Conservation (phyloP, 2,888 invertebrate genomes). For the Spilosoma lubricipeda region DNA sequence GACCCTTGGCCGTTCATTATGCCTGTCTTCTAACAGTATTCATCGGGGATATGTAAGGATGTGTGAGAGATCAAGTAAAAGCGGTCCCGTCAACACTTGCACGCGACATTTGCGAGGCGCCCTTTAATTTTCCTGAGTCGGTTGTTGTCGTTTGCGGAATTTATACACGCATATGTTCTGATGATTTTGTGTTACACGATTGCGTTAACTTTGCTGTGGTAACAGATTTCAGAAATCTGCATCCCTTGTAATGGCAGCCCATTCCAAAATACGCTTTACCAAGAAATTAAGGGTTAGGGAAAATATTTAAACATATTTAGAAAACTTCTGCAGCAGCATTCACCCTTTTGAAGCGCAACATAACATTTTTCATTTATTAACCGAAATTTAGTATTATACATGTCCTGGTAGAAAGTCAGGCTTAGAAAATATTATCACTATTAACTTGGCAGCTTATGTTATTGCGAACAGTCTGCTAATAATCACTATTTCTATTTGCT, state of each 20-base stretch:
- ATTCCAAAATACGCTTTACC: slow-evolving; percentile 31
- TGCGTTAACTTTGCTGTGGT: slow-evolving; percentile 41
- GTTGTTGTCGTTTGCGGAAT: slow-evolving; percentile 57
- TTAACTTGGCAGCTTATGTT: too few species aligned
- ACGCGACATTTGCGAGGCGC: slow-evolving; percentile 58
- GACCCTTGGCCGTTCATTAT: slow-evolving; percentile 57
- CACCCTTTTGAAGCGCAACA: not conserved
- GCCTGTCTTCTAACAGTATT: slow-evolving; percentile 20
- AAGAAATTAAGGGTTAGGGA: slow-evolving; percentile 38
- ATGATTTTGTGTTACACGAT: slow-evolving; percentile 49
- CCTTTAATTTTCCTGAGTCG: slow-evolving; percentile 60
- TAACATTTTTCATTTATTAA: not conserved
- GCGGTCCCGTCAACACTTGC: slow-evolving; percentile 58
- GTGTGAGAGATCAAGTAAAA: slow-evolving; percentile 46
- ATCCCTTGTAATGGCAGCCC: slow-evolving; percentile 22
- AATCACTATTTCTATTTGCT: too few species aligned
- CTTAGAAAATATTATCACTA: too few species aligned
- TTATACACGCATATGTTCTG: slow-evolving; percentile 50
- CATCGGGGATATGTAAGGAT: slow-evolving; percentile 26
- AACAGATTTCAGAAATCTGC: slow-evolving; percentile 43
- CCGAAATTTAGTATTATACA: not conserved
- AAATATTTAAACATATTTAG: slow-evolving; percentile 15
- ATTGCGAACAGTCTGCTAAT: not conserved
- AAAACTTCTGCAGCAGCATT: slow-evolving; percentile 20
- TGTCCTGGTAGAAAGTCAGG: too few species aligned